phyloP scores from a whole-genome alignment of 2,797 vertebrate species.

The Chloroceryle amazona region DNA sequence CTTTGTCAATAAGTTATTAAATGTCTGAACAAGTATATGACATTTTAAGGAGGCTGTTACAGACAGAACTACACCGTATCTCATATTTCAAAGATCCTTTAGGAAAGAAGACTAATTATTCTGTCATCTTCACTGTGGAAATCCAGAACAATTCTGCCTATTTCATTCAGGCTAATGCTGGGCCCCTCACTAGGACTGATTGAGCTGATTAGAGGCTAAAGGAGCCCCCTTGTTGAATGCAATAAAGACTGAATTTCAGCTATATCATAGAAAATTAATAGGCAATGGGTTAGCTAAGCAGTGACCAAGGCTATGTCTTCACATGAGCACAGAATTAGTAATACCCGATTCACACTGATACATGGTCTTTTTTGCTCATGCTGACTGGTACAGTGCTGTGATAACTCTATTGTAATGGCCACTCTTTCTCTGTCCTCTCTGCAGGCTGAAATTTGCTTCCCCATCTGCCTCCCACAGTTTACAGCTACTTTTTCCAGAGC shows the following conservation, averaged over 20 bases:
- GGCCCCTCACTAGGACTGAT: background rate
- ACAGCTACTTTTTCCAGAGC: background rate
- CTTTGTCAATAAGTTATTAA: background rate
- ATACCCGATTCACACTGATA: background rate
- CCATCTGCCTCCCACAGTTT: background rate
- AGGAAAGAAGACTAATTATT: background rate
- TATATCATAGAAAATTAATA: background rate
- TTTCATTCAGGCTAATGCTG: background rate
- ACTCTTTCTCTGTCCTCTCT: background rate
- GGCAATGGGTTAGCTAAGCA: background rate
- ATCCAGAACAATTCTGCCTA: background rate
- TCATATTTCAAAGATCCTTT: background rate
- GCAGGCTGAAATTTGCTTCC: background rate
- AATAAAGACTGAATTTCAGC: background rate
- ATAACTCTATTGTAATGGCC: background rate
- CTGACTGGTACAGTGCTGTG: too few relatives aligned
- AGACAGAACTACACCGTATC: background rate
- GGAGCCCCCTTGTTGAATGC: background rate
- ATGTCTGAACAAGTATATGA: background rate
- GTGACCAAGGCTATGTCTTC: background rate
- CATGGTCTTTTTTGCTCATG: background rate
- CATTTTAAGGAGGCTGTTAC: background rate
- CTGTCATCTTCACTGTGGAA: background rate
- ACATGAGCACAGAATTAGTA: background rate
- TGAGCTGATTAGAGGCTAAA: background rate